These are phyloP conservation scores for Cheirogaleus medius DNA, from an alignment of 2,113 vertebrate genomes.

Conservation along the genomic window DNA sequence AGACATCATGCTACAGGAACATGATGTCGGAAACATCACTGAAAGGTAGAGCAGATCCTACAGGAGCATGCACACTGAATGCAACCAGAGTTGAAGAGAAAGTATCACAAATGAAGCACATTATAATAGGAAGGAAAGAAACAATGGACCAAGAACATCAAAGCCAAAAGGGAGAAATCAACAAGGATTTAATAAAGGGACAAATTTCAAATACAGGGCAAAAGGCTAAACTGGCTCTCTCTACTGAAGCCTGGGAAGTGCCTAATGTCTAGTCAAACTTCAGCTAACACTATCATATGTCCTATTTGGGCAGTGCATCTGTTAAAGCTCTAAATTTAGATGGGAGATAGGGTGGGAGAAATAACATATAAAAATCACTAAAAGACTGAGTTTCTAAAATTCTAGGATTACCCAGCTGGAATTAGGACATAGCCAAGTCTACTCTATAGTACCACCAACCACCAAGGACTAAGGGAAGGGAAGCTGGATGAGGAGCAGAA, in stretches of 20 bases:
- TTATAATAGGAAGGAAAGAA: slow-evolving; percentile 19
- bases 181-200: not conserved
- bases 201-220: not conserved
- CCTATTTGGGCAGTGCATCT: slow-evolving; percentile 21
- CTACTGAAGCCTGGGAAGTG: slow-evolving; percentile 10
- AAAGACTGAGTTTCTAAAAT: slow-evolving; percentile 71
- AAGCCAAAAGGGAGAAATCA: not conserved
- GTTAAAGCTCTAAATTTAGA: slow-evolving; percentile 54
- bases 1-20: not conserved
- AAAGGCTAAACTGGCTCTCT: not conserved
- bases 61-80: slow-evolving; percentile 26
- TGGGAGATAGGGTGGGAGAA: not conserved
- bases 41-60: not conserved
- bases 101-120: not conserved
- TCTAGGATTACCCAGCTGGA: slow-evolving; percentile 32
- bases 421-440: slow-evolving; percentile 45
- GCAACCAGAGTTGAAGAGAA: not conserved
- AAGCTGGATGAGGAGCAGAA: not conserved
- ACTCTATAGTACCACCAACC: not conserved
- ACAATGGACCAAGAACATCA: not conserved
- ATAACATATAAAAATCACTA: slow-evolving; percentile 22
- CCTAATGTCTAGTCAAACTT: slow-evolving; percentile 53
- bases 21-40: not conserved
- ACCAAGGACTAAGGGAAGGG: slow-evolving; percentile 21
- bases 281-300: slow-evolving; percentile 14